Percentiles rank a stretch among this genome's conserved stretches.
These are phyloP conservation scores for Drosophila nannoptera DNA, from an alignment of 1,140 invertebrate genomes.

Conservation along the genomic window DNA sequence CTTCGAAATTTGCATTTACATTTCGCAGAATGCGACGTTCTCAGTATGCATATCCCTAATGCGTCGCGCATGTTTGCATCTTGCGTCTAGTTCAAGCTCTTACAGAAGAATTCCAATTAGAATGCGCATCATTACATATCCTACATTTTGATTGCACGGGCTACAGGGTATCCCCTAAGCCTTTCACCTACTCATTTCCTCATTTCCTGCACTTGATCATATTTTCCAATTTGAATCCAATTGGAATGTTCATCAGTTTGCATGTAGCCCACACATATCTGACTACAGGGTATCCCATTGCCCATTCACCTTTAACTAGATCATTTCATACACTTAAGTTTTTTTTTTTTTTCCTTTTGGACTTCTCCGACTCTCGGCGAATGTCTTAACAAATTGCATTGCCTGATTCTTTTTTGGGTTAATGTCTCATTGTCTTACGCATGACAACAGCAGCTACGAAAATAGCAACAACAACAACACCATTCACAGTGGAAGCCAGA, in stretches of 20 bases:
- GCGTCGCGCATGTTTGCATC: constrained; percentile 15
- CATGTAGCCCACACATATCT: no score
- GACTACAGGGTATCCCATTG: no score
- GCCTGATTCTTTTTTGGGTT: constrained; percentile 60
- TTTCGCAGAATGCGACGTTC: constrained; percentile 24
- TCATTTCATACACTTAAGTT: constrained; percentile 1
- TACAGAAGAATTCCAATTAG: no score
- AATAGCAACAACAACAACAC: constrained; percentile 8
- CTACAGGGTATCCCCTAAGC: no score
- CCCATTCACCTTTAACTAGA: no score
- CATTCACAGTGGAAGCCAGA: constrained; percentile 16
- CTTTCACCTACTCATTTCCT: no score
- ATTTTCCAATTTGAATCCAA: no score
- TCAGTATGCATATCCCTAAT: constrained; percentile 63
- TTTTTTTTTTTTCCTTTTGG: neutral
- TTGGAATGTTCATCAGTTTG: no score
- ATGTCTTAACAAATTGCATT: constrained; percentile 44
- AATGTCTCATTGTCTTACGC: constrained; percentile 70
- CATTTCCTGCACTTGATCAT: no score
- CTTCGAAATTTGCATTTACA: constrained; percentile 65
- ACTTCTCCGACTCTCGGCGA: neutral
- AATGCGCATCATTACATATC: no score
- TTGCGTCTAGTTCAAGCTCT: no score
- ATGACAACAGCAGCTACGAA: constrained; percentile 19
- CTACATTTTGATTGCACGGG: no score